These are phyloP conservation scores for Campoletis sonorensis DNA, from an alignment of 1,140 invertebrate genomes.

Conservation along the genomic window DNA sequence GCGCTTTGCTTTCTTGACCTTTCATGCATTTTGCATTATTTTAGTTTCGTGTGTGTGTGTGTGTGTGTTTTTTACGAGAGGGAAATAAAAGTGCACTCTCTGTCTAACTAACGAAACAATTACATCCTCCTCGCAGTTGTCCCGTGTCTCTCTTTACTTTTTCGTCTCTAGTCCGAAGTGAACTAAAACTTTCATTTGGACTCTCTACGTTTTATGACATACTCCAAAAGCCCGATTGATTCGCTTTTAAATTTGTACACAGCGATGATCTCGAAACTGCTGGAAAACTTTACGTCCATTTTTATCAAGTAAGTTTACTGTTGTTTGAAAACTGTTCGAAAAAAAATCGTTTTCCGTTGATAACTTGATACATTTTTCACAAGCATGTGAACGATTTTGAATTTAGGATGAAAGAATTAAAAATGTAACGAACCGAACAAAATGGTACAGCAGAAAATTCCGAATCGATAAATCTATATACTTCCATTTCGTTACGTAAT, in stretches of 20 bases:
- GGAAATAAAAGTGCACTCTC: not conserved
- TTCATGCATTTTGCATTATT: not conserved
- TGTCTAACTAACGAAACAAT: constrained; percentile 16
- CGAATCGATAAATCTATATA: too few relatives aligned
- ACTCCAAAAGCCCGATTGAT: not conserved
- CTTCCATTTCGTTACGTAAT: not conserved
- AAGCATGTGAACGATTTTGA: too few relatives aligned
- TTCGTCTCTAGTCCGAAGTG: not conserved
- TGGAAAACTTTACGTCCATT: too few relatives aligned
- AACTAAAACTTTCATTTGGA: not conserved
- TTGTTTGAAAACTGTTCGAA: too few relatives aligned
- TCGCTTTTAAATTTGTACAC: not conserved
- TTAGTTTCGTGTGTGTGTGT: not conserved
- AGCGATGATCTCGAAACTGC: too few relatives aligned
- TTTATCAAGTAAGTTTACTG: too few relatives aligned
- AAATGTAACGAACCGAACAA: too few relatives aligned
- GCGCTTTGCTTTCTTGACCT: not conserved
- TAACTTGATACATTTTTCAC: too few relatives aligned
- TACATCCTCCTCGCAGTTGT: constrained; percentile 7
- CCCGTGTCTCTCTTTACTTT: not conserved
- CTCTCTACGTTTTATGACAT: not conserved
- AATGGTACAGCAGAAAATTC: too few relatives aligned
- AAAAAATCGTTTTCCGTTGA: too few relatives aligned
- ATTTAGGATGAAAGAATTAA: too few relatives aligned
- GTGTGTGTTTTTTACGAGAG: constrained; percentile 27